phyloP scores from a whole-genome alignment of 2,888 invertebrate genomes.

The Opisthograptis luteolata region DNA sequence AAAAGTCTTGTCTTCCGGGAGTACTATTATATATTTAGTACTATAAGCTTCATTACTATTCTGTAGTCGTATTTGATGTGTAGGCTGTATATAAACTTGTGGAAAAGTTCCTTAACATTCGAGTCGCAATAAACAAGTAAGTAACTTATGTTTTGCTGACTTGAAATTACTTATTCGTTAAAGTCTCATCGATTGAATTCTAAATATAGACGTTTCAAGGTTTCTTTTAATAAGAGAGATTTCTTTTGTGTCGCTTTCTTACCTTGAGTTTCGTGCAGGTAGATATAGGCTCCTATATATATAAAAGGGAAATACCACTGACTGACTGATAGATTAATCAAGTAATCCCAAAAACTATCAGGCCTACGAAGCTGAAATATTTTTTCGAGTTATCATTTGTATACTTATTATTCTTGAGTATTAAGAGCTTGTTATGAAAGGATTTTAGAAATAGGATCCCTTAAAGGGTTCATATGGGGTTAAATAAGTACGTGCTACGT shows the following conservation, averaged over 20 bases:
- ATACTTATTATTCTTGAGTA: no score
- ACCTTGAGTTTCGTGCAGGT: background rate
- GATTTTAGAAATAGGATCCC: no score
- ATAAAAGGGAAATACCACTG: no score
- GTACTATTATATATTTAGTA: background rate
- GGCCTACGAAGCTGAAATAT: no score
- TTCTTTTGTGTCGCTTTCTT: background rate
- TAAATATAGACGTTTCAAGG: constrained; percentile 19
- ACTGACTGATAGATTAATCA: no score
- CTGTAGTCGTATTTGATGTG: background rate
- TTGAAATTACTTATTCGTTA: constrained; percentile 2
- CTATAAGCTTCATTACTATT: constrained; percentile 1
- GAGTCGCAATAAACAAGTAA: background rate
- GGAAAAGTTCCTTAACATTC: constrained; percentile 3
- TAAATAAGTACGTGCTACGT: no score
- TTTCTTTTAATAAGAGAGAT: background rate
- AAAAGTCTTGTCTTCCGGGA: background rate
- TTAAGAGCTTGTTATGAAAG: no score
- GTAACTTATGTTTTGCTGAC: background rate
- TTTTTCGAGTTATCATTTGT: no score
- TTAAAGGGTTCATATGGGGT: no score
- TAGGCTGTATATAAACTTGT: background rate
- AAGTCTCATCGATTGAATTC: constrained; percentile 21
- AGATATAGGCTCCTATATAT: no score
- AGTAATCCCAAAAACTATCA: no score